Conservation (phyloP, 2,888 invertebrate genomes). For the Drosophila austrosaltans region DNA sequence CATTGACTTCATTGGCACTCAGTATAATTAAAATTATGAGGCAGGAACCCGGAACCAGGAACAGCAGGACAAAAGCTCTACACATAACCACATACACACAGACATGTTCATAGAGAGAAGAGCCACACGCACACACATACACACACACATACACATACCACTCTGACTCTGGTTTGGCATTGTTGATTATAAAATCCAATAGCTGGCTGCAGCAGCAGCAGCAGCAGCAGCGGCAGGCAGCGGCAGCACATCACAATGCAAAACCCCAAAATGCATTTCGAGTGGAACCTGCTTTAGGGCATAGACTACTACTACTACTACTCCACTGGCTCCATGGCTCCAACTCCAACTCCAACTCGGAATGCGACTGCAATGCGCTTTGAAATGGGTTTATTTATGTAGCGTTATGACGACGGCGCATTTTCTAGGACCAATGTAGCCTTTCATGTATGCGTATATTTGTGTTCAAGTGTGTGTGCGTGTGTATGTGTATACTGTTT, state of each 20-base stretch:
- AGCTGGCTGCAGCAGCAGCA: conserved; percentile 8
- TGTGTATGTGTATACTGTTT: conserved; percentile 18
- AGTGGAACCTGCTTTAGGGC: conserved; percentile 52
- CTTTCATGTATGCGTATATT: conserved; percentile 13
- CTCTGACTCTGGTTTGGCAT: conserved; percentile 56
- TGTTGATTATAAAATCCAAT: conserved; percentile 76
- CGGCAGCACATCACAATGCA: conserved; percentile 56
- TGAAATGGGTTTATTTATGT: conserved; percentile 74
- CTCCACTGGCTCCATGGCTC: conserved; percentile 13
- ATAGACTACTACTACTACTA: conserved; percentile 19
- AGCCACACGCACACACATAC: neutral
- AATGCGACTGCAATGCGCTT: conserved; percentile 67
- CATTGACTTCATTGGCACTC: conserved; percentile 79
- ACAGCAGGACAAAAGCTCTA: conserved; percentile 52
- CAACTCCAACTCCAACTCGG: conserved; percentile 15
- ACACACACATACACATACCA: neutral
- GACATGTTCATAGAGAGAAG: conserved; percentile 2
- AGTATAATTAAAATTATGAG: conserved; percentile 80
- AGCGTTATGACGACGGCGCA: conserved; percentile 69
- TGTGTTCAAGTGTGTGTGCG: conserved; percentile 16
- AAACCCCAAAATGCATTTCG: conserved; percentile 43
- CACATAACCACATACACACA: neutral
- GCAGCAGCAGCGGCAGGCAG: neutral
- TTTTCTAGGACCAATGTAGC: conserved; percentile 29
- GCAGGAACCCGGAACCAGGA: conserved; percentile 39